Evolutionary conservation across 2,797 vertebrate species (phyloP).

Genomic region (Florisuga fusca): DNA sequence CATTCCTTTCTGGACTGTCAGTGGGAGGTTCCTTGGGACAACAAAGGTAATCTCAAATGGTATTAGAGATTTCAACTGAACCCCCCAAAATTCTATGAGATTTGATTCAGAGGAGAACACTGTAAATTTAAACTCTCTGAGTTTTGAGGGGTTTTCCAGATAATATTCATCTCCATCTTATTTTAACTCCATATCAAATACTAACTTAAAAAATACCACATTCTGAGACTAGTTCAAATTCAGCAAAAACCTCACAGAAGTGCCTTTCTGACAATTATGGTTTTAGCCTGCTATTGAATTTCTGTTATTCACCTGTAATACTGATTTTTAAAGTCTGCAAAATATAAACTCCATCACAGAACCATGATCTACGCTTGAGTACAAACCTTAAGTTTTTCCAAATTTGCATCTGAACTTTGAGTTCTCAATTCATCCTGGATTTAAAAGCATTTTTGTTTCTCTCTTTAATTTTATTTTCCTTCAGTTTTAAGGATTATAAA

Average conservation of each 20-base stretch:
- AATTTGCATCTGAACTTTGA: background rate
- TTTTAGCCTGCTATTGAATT: background rate
- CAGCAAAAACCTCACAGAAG: background rate
- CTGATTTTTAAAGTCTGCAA: background rate
- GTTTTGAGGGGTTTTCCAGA: background rate
- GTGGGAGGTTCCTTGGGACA: background rate
- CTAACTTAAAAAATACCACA: background rate
- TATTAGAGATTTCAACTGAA: background rate
- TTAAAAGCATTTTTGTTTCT: background rate
- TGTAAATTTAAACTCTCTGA: background rate
- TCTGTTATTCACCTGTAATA: background rate
- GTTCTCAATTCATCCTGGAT: background rate
- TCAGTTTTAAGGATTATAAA: conserved; percentile 16
- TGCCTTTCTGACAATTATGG: background rate
- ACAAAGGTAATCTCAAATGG: background rate
- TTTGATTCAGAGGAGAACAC: background rate
- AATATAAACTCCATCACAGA: background rate
- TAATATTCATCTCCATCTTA: background rate
- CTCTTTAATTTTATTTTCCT: background rate
- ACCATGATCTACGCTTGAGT: background rate
- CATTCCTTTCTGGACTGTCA: background rate
- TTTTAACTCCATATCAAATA: background rate
- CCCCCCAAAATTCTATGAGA: background rate
- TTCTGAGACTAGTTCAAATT: background rate
- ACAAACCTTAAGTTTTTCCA: background rate